phyloP scores from a whole-genome alignment of 2,797 vertebrate species.

The Enteromius thamalakanensis region DNA sequence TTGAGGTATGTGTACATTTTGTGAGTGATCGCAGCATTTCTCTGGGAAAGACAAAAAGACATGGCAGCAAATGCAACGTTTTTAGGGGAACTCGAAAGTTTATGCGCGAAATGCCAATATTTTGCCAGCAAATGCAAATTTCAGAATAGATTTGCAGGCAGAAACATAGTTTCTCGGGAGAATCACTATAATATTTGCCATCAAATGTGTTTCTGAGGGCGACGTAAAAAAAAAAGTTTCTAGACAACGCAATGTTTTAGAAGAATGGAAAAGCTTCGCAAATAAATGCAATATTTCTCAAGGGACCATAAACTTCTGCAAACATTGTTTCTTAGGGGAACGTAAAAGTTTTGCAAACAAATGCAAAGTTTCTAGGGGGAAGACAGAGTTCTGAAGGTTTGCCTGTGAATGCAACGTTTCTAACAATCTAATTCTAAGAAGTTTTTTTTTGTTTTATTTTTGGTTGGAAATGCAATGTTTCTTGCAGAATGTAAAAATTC shows the following conservation, averaged over 20 bases:
- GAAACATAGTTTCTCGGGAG: no score
- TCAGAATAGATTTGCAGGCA: not conserved
- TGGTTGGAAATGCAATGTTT: not conserved
- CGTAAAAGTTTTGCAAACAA: no score
- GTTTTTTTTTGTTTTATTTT: no score
- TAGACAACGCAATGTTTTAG: not conserved
- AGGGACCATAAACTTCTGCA: no score
- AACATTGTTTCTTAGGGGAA: no score
- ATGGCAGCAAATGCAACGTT: not conserved
- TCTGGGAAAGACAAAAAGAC: not conserved
- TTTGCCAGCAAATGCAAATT: not conserved
- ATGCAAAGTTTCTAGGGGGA: no score
- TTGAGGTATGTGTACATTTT: not conserved
- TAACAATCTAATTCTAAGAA: no score
- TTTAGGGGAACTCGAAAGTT: not conserved
- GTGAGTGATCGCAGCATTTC: not conserved
- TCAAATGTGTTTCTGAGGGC: not conserved
- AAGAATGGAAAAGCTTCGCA: no score
- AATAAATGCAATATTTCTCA: no score
- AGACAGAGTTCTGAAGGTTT: not conserved
- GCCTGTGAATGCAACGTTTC: no score
- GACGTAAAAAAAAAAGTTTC: no score
- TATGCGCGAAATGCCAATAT: not conserved
- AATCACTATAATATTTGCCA: not conserved
- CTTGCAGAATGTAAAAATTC: not conserved